Base-by-base conservation (phyloP, 2,113 vertebrate genomes). In the Anser cygnoides region DNA sequence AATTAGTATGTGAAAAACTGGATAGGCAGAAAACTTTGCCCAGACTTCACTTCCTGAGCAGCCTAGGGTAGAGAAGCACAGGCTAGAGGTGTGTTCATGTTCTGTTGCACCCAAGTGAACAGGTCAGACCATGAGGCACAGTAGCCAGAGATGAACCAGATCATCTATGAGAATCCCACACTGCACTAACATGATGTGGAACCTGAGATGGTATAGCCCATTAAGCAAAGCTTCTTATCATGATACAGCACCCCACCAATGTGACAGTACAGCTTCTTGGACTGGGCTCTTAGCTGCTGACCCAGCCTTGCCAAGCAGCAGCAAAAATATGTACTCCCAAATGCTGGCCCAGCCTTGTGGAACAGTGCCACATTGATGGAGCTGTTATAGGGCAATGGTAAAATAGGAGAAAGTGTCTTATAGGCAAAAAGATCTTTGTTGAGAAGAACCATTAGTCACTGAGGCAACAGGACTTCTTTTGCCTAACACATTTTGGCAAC, bases 401-500 rank as follows among this genome's bases (percentile, higher is more conserved):
- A 67, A 68, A 29, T 49, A 28, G 17, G 23, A 18, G 46, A 44
- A 52, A 52, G 8, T 18, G 43, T 72, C 84, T 87, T 65, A 46
- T 9, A 76, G 71, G 33, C 46, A 92, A 37, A 59, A 83, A 61
- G 41, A 58, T 58, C 55, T 80, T 73, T 41, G 28, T 70, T 61
- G 35, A 33, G 22, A 35, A 75, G 35, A 74, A 6, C 26, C 41
- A 50, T 83, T 71, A 82, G 15, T 91, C 61, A 76, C 31, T 11
- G 28, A 87, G 22, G 44, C 41, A 92, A 86, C 43, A 88, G 6
- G 76, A 61, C 29, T 84, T 71, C 13, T 86, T 86, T 78, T 84
- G 31, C 70, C 80, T 94, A 78, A 92, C 65, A 67, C 83, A 68
- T 75, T 91, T 70, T 87, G 82, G 80, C 86, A 92, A 89, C 44